Conservation (phyloP, 1,140 invertebrate species). For the Metaphire vulgaris region DNA sequence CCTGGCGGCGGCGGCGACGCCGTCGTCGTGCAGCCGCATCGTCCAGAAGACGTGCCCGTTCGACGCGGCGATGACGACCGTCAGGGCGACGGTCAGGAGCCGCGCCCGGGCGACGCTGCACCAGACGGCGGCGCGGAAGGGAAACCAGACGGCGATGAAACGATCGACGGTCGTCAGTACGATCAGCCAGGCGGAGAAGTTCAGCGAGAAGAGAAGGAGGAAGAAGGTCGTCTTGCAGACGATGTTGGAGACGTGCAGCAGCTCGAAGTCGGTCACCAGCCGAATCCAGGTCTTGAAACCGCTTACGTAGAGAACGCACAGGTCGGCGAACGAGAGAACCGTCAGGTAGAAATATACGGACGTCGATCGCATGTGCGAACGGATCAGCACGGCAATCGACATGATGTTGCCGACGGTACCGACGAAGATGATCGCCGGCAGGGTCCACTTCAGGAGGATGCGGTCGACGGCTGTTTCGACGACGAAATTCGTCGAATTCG, state of each 20-base stretch:
- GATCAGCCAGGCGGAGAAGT: slow-evolving; percentile 26
- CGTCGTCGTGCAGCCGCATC: slow-evolving; percentile 4
- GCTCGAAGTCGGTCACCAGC: slow-evolving; percentile 14
- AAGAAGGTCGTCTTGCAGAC: slow-evolving; percentile 19
- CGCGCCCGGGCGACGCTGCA: slow-evolving; percentile 12
- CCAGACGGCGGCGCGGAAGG: slow-evolving; percentile 16
- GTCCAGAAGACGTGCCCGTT: slow-evolving; percentile 12
- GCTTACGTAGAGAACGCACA: slow-evolving; percentile 42
- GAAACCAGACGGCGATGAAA: slow-evolving; percentile 27
- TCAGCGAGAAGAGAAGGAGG: slow-evolving; percentile 3
- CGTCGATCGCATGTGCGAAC: slow-evolving; percentile 39
- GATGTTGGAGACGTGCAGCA: slow-evolving; percentile 18
- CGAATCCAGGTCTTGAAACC: slow-evolving; percentile 48
- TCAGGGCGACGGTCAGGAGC: slow-evolving; percentile 11
- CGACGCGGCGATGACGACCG: not conserved
- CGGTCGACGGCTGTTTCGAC: too few species aligned
- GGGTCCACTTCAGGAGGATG: slow-evolving; percentile 1
- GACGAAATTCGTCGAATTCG: too few species aligned
- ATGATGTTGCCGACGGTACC: slow-evolving; percentile 43
- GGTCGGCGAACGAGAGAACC: slow-evolving; percentile 45
- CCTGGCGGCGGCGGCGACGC: not conserved
- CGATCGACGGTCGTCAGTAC: slow-evolving; percentile 21
- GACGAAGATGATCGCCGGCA: slow-evolving; percentile 37
- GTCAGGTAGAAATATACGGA: slow-evolving; percentile 48
- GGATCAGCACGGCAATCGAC: slow-evolving; percentile 39